Percentiles rank a stretch among this genome's conserved stretches.
Conservation (phyloP, 2,888 invertebrate genomes). For the Nephrocerus scutellatus region DNA sequence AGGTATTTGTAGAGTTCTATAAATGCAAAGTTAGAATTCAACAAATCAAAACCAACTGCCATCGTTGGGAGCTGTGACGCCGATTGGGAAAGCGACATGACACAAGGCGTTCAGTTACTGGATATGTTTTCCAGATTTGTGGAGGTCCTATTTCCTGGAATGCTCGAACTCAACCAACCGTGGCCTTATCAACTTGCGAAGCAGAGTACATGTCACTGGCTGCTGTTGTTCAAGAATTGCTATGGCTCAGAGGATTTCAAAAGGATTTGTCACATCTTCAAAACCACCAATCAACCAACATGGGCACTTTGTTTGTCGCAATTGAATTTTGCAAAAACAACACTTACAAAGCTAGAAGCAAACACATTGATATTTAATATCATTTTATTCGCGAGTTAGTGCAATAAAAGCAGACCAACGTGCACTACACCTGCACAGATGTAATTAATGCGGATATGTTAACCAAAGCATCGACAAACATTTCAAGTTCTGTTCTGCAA, state of each 20-base stretch:
- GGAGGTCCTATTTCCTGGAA: conserved; percentile 8
- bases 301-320: neutral
- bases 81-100: conserved; percentile 13
- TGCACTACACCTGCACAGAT: conserved; percentile 2
- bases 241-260: neutral
- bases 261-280: neutral
- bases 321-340: neutral
- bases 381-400: conserved; percentile 2
- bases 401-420: neutral
- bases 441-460: conserved; percentile 3
- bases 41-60: too few species aligned
- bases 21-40: too few species aligned
- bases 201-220: conserved; percentile 12
- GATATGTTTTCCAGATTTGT: conserved; percentile 4
- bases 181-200: conserved; percentile 8
- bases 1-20: conserved; percentile 12
- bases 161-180: conserved; percentile 4
- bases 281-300: neutral
- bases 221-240: conserved; percentile 4
- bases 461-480: too few species aligned
- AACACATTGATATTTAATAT: conserved; percentile 5
- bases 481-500: too few species aligned
- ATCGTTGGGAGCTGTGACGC: conserved; percentile 9
- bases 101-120: conserved; percentile 9
- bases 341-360: conserved; percentile 1